A percentile compares a stretch with the other conserved stretches of the same genome.
Evolutionary conservation across 2,113 vertebrate genomes (phyloP).

Genomic region (Nanger granti): DNA sequence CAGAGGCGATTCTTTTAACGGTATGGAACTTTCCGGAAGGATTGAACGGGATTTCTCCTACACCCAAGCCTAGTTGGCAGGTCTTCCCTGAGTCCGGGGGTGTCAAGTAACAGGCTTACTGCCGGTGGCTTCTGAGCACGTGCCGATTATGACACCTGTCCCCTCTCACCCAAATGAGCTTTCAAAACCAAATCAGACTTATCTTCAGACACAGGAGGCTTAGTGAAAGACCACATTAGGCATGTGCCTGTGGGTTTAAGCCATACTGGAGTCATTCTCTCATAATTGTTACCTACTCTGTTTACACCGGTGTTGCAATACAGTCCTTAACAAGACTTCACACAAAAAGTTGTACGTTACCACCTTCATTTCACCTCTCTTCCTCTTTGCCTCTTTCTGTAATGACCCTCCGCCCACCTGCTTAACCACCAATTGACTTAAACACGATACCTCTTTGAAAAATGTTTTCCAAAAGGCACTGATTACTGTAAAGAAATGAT

Average conservation of each 20-base stretch:
- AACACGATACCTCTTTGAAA: background rate
- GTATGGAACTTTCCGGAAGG: background rate
- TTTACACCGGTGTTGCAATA: background rate
- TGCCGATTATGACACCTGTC: background rate
- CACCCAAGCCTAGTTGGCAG: background rate
- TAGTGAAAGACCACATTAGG: background rate
- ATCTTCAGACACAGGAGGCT: background rate
- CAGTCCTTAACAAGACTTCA: background rate
- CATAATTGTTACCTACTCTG: background rate
- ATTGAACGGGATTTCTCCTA: background rate
- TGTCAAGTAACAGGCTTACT: fast-evolving
- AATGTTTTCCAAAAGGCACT: background rate
- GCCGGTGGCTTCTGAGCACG: too few species aligned
- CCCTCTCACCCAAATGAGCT: background rate
- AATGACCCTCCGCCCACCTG: background rate
- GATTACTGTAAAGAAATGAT: background rate
- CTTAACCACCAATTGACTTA: background rate
- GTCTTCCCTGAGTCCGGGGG: background rate
- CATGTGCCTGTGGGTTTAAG: background rate
- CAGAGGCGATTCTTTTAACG: background rate
- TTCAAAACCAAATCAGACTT: background rate
- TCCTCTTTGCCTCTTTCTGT: background rate
- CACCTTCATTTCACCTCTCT: background rate
- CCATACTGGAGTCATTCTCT: background rate
- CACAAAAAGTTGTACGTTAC: background rate